Evolutionary conservation across 2,113 vertebrate genomes (phyloP), one percentile per base, ranked within the genome.

Genomic region (Rhabdomys dilectus): DNA sequence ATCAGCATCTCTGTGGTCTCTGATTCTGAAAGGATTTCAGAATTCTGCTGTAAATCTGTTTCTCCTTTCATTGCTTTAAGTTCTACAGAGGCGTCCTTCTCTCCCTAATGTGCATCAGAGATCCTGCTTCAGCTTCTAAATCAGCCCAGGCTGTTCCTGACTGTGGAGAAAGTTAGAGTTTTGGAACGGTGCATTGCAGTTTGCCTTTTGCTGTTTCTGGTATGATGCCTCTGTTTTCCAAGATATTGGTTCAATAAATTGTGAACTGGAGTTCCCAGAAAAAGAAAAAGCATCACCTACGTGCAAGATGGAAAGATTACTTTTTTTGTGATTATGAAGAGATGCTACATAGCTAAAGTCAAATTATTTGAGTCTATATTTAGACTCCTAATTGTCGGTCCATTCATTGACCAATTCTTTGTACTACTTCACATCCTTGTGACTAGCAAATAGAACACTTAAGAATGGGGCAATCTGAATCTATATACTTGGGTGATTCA

Each of bases 11-110:
- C 91, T 91, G 42, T 93, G 60, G 22, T 56, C 56, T 93, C n/a
- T 72, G 11, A 92, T 81, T 86, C 91, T 39, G 84, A 91, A 88
- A 91, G 78, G 7, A 92, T 81, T 95, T 96, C 34, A 73, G 29
- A 91, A 81, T 26, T 70, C 31, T 29, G 5, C n/a, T 76, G 5
- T 39, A 22, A 5, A 29, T 2, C 56, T 58, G 58, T 66, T 97
- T 87, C 24, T 73, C 60, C 36, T 91, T 88, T 56, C 1, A n/a
- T 88, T 76, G 42, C 10, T 60, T 10, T 19, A 8, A 51, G 6
- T 21, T 85, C 53, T 48, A 1, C 2, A 31, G 15, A 4, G 3
- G 31, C 60, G 56, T 89, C 42, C 31, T 82, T 86, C 39, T 82
- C 45, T 7, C 36, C 21, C 19, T 64, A 15, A 60, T 60, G 62